Evolutionary conservation across 2,797 vertebrate species (phyloP).

Genomic region (Gouania willdenowi): DNA sequence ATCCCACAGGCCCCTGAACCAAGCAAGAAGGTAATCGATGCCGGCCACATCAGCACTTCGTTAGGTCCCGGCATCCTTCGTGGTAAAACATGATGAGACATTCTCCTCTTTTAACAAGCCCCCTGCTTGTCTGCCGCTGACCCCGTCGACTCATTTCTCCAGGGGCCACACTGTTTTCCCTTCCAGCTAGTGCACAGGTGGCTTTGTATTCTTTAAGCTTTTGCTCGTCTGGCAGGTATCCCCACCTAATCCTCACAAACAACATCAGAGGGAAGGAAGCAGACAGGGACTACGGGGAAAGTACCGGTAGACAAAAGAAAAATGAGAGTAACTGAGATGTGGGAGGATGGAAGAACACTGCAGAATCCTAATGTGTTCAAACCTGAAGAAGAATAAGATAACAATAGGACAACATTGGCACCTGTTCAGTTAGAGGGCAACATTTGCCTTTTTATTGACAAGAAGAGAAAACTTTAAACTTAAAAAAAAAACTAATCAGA

Average conservation of each 20-base stretch:
- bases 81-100: slow-evolving; percentile 34
- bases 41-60: slow-evolving; percentile 61
- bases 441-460: no score
- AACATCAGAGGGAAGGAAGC: slow-evolving; percentile 6
- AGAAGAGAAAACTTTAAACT: no score
- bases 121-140: slow-evolving; percentile 14
- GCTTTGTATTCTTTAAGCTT: slow-evolving; percentile 28
- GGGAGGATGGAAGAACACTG: slow-evolving; percentile 10
- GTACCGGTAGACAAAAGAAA: not conserved
- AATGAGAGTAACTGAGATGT: slow-evolving; percentile 12
- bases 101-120: slow-evolving; percentile 30
- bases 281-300: not conserved
- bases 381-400: slow-evolving; percentile 22
- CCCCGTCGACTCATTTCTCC: slow-evolving; percentile 13
- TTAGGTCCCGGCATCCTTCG: slow-evolving; percentile 35
- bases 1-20: slow-evolving; percentile 30
- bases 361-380: slow-evolving; percentile 39
- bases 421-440: no score
- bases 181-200: slow-evolving; percentile 22
- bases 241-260: slow-evolving; percentile 29
- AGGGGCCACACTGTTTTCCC: not conserved
- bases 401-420: slow-evolving; percentile 33
- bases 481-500: no score
- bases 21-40: slow-evolving; percentile 54
- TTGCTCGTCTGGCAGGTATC: slow-evolving; percentile 21